Percentiles rank a stretch among this genome's conserved stretches.
Evolutionary conservation across 2,113 vertebrate species (phyloP).

Genomic region (Scomber scombrus): DNA sequence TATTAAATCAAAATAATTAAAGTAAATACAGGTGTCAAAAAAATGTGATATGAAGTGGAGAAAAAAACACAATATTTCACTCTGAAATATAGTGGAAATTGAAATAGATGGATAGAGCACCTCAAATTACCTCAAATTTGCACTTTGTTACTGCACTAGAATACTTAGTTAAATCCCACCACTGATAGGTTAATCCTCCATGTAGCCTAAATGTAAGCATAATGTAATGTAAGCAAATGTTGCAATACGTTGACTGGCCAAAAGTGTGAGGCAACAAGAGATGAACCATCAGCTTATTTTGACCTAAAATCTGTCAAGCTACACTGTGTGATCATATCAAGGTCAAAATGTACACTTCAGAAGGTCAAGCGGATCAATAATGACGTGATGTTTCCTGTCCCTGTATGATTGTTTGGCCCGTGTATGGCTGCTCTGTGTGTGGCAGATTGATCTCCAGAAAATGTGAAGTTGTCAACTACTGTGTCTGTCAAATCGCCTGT

Average conservation of each 20-base stretch:
- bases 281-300: not conserved
- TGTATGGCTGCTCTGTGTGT: slow-evolving; percentile 25
- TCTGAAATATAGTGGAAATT: too few species aligned
- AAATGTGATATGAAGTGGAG: too few species aligned
- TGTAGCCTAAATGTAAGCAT: too few species aligned
- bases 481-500: slow-evolving; percentile 62
- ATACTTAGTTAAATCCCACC: too few species aligned
- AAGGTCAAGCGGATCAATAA: slow-evolving; percentile 51
- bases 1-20: too few species aligned
- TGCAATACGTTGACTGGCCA: not conserved
- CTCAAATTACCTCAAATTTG: too few species aligned
- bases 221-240: too few species aligned
- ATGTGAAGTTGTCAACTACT: slow-evolving; percentile 56
- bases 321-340: slow-evolving; percentile 19
- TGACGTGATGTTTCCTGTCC: slow-evolving; percentile 21
- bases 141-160: too few species aligned
- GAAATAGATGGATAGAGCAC: too few species aligned
- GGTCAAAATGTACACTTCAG: slow-evolving; percentile 43
- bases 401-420: slow-evolving; percentile 1
- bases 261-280: not conserved
- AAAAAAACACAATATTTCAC: too few species aligned
- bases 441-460: slow-evolving; percentile 60
- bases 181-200: too few species aligned
- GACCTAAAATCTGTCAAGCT: slow-evolving; percentile 14
- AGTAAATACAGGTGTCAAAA: too few species aligned